Conservation (phyloP, 2,113 vertebrate species). For the Anarrhichthys ocellatus region DNA sequence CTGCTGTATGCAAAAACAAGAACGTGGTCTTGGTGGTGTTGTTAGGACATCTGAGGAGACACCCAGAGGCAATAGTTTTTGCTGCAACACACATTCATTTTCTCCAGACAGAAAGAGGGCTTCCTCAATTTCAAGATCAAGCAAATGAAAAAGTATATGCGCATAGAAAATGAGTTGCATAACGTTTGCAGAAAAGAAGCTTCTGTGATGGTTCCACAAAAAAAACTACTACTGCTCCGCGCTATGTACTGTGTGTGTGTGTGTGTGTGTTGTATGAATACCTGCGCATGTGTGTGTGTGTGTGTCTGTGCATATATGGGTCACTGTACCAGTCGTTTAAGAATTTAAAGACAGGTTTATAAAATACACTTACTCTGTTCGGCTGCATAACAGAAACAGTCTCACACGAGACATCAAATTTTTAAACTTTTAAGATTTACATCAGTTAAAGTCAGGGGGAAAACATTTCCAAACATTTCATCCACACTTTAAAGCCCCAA, state of each 20-base stretch:
- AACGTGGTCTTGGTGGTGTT: slow-evolving; percentile 1
- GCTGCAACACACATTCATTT: slow-evolving; percentile 16
- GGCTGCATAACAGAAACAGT: slow-evolving; percentile 37
- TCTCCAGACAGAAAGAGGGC: slow-evolving; percentile 20
- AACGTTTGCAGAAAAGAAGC: slow-evolving; percentile 70
- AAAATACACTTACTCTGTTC: slow-evolving; percentile 53
- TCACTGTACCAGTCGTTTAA: slow-evolving; percentile 39
- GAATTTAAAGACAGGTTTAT: slow-evolving; percentile 41
- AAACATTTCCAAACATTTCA: slow-evolving; percentile 3
- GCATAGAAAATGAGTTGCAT: slow-evolving; percentile 46
- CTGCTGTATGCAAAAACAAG: not conserved
- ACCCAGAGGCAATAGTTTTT: slow-evolving; percentile 2
- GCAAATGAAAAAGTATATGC: slow-evolving; percentile 15
- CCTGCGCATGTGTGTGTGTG: slow-evolving; percentile 1
- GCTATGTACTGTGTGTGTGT: slow-evolving; percentile 45
- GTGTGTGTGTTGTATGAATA: slow-evolving; percentile 28
- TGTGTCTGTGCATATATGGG: slow-evolving; percentile 39
- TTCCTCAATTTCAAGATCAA: slow-evolving; percentile 12
- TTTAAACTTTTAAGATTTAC: slow-evolving; percentile 56
- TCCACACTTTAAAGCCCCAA: slow-evolving; percentile 53
- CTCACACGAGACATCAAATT: slow-evolving; percentile 35
- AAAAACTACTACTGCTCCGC: slow-evolving; percentile 48
- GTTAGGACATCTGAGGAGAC: slow-evolving; percentile 7
- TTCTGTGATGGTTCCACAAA: slow-evolving; percentile 58
- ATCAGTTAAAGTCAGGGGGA: slow-evolving; percentile 28